phyloP scores from a whole-genome alignment of 2,797 vertebrate species.

The Molossus molossus region DNA sequence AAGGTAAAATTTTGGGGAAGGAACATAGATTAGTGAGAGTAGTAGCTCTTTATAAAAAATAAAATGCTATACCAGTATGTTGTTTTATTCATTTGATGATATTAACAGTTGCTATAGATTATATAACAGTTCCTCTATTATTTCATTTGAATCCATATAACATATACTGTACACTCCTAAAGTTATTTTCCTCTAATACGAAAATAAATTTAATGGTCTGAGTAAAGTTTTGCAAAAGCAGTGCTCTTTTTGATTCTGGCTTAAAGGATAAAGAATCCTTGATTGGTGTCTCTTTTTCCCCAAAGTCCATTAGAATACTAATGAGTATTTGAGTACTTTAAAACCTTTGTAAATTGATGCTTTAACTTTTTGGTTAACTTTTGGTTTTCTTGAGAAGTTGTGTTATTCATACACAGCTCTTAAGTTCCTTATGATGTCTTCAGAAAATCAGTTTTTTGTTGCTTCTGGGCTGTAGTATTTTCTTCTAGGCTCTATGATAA shows the following conservation, averaged over 20 bases:
- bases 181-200: conserved; percentile 32
- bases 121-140: background rate
- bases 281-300: background rate
- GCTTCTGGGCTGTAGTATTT: background rate
- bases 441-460: background rate
- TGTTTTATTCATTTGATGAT: conserved; percentile 10
- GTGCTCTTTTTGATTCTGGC: background rate
- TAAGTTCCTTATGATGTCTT: background rate
- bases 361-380: conserved; percentile 49
- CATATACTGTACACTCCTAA: background rate
- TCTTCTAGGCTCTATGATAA: background rate
- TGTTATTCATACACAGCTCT: background rate
- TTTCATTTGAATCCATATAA: conserved; percentile 32
- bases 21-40: background rate
- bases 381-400: conserved; percentile 19
- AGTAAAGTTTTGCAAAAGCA: conserved; percentile 36
- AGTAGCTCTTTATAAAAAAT: background rate
- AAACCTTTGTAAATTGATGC: background rate
- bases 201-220: conserved; percentile 1
- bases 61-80: background rate
- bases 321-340: background rate
- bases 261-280: conserved; percentile 25
- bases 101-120: conserved; percentile 30
- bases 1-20: background rate
- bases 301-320: background rate